Conservation (phyloP, 1,140 invertebrate species). For the Pseudomyrmex flavicornis region DNA sequence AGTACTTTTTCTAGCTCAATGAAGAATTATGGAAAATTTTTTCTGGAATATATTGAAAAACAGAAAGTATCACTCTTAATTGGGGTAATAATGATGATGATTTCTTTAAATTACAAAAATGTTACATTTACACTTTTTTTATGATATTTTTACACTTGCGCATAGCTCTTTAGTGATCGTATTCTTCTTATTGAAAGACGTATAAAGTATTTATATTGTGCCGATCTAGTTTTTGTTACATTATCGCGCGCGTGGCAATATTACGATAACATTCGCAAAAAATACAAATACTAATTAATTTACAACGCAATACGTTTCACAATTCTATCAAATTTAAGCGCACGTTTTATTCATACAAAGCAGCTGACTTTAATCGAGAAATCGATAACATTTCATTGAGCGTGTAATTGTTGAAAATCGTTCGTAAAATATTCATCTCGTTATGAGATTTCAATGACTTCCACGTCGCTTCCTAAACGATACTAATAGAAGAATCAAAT, state of each 20-base stretch:
- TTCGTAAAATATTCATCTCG: conserved; percentile 34
- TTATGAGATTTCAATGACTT: conserved; percentile 49
- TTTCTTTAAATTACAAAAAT: no score
- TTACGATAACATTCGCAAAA: neutral
- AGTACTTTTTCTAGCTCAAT: neutral
- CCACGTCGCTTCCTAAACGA: conserved; percentile 30
- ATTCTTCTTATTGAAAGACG: no score
- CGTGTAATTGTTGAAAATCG: conserved; percentile 28
- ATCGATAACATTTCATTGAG: conserved; percentile 32
- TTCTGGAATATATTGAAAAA: neutral
- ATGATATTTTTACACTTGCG: no score
- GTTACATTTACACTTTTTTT: no score
- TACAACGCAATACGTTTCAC: neutral
- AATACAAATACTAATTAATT: neutral
- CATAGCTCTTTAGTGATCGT: no score
- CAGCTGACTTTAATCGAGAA: conserved; percentile 21
- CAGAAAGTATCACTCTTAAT: no score
- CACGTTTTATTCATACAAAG: neutral
- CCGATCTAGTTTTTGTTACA: no score
- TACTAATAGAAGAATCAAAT: conserved; percentile 39
- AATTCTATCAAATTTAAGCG: neutral
- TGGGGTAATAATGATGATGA: no score
- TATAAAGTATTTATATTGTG: no score
- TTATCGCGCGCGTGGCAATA: neutral
- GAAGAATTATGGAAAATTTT: neutral